phyloP scores from a whole-genome alignment of 2,888 invertebrate genomes.

The Eubasilissa splendida region DNA sequence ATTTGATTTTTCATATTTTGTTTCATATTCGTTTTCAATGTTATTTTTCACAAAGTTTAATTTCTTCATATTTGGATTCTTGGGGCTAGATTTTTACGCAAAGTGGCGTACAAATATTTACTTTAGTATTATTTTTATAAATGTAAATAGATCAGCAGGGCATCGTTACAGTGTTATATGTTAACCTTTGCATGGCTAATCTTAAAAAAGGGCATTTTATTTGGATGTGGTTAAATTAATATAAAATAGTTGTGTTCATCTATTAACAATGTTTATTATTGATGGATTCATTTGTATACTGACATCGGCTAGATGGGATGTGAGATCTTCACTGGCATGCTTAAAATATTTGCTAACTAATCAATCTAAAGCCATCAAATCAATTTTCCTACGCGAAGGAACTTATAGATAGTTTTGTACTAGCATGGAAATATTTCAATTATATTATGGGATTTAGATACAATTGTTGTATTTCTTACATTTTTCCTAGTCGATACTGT shows the following conservation, averaged over 20 bases:
- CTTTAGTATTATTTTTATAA: conserved; percentile 11
- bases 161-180: not conserved
- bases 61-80: too few species aligned
- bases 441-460: too few species aligned
- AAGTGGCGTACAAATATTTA: too few species aligned
- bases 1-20: too few species aligned
- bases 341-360: not conserved
- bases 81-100: too few species aligned
- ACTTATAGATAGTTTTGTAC: not conserved
- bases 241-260: conserved; percentile 27
- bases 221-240: conserved; percentile 7
- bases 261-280: conserved; percentile 21
- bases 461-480: too few species aligned
- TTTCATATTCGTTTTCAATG: too few species aligned
- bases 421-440: too few species aligned
- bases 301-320: conserved; percentile 1
- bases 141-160: conserved; percentile 28
- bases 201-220: not conserved
- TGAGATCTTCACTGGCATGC: conserved; percentile 24
- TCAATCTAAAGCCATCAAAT: not conserved
- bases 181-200: not conserved
- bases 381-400: not conserved
- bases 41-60: too few species aligned
- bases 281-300: conserved; percentile 20
- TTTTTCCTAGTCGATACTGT: too few species aligned